These are phyloP conservation scores for human (Homo sapiens) DNA, from an alignment of 2,113 vertebrate genomes.

Conservation along the genomic window DNA sequence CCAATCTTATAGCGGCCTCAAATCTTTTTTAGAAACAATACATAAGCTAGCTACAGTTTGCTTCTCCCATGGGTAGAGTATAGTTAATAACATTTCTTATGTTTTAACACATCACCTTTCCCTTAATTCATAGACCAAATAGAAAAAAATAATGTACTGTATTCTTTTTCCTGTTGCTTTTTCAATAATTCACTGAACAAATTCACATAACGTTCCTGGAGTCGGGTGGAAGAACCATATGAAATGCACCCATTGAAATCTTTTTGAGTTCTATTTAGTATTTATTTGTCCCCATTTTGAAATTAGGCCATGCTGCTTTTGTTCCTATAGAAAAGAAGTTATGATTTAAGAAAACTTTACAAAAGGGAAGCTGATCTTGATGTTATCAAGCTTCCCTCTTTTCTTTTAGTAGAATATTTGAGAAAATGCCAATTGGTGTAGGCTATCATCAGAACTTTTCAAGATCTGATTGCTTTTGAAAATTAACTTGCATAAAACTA, in stretches of 20 bases:
- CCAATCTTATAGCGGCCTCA: conserved; percentile 2
- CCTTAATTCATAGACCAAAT: conserved; percentile 63
- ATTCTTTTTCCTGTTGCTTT: conserved; percentile 60
- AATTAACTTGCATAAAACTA: conserved; percentile 69
- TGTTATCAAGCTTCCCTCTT: conserved; percentile 85
- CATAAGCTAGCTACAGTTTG: conserved; percentile 13
- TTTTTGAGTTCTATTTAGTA: conserved; percentile 42
- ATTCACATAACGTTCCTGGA: conserved; percentile 44
- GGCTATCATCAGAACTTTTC: conserved; percentile 76
- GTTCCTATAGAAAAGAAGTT: conserved; percentile 82
- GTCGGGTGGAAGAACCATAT: conserved; percentile 28
- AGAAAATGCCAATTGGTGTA: conserved; percentile 81
- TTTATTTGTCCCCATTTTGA: conserved; percentile 63
- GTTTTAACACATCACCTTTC: conserved; percentile 61
- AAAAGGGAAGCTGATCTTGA: conserved; percentile 81
- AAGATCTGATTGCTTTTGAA: conserved; percentile 74
- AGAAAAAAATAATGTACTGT: background rate
- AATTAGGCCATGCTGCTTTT: conserved; percentile 59
- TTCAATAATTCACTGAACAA: conserved; percentile 50
- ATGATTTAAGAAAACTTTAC: conserved; percentile 82
- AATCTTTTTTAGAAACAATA: conserved; percentile 29
- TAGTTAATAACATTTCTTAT: conserved; percentile 54
- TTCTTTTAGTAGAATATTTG: conserved; percentile 85
- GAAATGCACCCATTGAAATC: conserved; percentile 55
- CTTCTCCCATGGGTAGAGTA: conserved; percentile 38